These are phyloP conservation scores for Sitta carolinensis DNA, from an alignment of 2,797 vertebrate genomes.

Conservation along the genomic window DNA sequence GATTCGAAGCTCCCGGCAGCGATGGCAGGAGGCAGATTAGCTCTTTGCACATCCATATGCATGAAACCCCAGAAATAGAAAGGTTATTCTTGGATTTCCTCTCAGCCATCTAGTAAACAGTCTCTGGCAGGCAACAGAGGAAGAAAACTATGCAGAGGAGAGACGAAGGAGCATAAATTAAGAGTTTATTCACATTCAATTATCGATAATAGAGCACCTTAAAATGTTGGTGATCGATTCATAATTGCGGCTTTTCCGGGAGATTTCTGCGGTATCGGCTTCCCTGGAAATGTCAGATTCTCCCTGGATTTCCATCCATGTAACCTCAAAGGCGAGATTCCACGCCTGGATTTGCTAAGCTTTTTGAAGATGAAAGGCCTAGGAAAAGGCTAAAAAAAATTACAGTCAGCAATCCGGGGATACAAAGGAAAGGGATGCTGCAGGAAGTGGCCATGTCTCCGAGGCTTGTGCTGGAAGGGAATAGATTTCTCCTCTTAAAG, in stretches of 20 bases:
- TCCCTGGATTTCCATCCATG: neutral
- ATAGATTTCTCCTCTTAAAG: neutral
- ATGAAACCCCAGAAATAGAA: constrained; percentile 63
- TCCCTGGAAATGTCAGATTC: neutral
- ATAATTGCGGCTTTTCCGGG: neutral
- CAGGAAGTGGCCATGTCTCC: neutral
- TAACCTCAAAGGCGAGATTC: constrained; percentile 17
- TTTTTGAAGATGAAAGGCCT: constrained; percentile 63
- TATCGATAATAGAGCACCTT: neutral
- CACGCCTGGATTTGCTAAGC: neutral
- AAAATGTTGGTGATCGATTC: neutral
- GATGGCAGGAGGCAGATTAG: constrained; percentile 30
- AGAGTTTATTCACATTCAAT: constrained; percentile 30
- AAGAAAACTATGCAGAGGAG: neutral
- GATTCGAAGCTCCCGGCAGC: constrained; percentile 21
- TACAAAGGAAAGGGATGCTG: neutral
- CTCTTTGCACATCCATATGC: constrained; percentile 60
- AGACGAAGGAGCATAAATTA: neutral
- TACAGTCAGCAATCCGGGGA: neutral
- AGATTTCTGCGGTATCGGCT: neutral
- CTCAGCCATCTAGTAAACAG: constrained; percentile 64
- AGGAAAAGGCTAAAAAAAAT: constrained; percentile 24
- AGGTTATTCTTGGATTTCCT: constrained; percentile 66
- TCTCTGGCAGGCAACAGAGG: constrained; percentile 36
- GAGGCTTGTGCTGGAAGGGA: neutral